These are phyloP conservation scores for Maccullochella peelii DNA, from an alignment of 2,113 vertebrate species.

Conservation along the genomic window DNA sequence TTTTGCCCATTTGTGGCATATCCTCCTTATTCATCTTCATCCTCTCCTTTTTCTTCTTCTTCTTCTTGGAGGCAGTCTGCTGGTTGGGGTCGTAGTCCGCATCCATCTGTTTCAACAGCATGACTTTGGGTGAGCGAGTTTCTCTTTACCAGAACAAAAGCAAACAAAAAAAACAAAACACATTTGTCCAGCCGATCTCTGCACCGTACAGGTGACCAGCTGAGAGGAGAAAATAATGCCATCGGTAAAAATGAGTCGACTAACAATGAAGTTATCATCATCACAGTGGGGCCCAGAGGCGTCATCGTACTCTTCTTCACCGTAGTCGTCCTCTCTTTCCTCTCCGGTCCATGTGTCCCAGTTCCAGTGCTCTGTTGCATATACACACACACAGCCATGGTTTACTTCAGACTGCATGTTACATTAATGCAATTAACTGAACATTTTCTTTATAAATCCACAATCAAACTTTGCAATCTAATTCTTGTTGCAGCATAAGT, in stretches of 20 bases:
- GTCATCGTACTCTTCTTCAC: conserved; percentile 35
- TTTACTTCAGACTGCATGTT: not conserved
- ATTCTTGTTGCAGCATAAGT: not conserved
- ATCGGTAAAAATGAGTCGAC: not conserved
- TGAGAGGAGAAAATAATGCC: not conserved
- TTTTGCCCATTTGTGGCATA: conserved; percentile 84
- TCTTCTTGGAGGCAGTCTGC: conserved; percentile 74
- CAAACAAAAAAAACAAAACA: no score
- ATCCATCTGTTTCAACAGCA: conserved; percentile 87
- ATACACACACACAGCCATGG: not conserved
- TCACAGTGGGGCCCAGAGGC: conserved; percentile 84
- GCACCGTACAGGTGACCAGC: not conserved
- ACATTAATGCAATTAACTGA: not conserved
- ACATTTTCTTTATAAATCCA: no score
- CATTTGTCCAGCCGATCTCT: no score
- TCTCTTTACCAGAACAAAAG: not conserved
- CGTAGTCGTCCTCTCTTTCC: conserved; percentile 43
- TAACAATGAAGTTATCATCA: conserved; percentile 89
- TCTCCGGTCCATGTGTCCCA: conserved; percentile 90
- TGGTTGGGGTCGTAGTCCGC: conserved; percentile 89
- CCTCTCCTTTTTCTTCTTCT: conserved; percentile 79
- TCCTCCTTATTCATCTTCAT: conserved; percentile 79
- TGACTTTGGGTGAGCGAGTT: not conserved
- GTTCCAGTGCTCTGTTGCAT: conserved; percentile 88
- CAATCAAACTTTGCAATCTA: not conserved